These are phyloP conservation scores for Laticauda colubrina DNA, from an alignment of 2,113 vertebrate genomes.

Conservation along the genomic window DNA sequence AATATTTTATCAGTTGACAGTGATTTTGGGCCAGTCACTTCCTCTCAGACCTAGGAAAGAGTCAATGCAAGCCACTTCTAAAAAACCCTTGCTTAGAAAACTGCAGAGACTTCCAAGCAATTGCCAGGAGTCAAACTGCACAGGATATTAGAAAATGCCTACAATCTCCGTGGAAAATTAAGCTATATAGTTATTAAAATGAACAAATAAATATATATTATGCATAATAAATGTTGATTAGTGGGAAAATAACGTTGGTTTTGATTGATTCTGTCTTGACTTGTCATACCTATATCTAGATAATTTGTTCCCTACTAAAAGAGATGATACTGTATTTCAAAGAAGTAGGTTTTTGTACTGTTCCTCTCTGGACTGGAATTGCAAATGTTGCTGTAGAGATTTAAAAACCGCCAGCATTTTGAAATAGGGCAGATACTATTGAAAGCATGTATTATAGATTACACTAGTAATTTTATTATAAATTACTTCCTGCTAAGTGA, in stretches of 20 bases:
- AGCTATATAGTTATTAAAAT: background rate
- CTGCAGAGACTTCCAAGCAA: background rate
- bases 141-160: background rate
- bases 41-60: background rate
- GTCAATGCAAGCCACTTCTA: background rate
- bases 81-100: background rate
- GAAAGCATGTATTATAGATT: background rate
- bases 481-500: background rate
- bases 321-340: background rate
- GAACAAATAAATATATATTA: background rate
- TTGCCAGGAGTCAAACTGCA: background rate
- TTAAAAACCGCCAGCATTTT: background rate
- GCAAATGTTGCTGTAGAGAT: background rate
- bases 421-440: background rate
- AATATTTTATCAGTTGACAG: too few relatives aligned
- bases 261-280: background rate
- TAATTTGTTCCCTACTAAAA: background rate
- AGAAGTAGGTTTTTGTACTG: too few relatives aligned
- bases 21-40: background rate
- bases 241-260: background rate
- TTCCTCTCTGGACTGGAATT: background rate
- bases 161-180: background rate
- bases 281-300: background rate
- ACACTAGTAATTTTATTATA: background rate
- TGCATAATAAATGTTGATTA: background rate